Percentiles rank a stretch among this genome's conserved stretches.
phyloP scores from a whole-genome alignment of 2,888 invertebrate genomes.

The Linnaemya tessellans region DNA sequence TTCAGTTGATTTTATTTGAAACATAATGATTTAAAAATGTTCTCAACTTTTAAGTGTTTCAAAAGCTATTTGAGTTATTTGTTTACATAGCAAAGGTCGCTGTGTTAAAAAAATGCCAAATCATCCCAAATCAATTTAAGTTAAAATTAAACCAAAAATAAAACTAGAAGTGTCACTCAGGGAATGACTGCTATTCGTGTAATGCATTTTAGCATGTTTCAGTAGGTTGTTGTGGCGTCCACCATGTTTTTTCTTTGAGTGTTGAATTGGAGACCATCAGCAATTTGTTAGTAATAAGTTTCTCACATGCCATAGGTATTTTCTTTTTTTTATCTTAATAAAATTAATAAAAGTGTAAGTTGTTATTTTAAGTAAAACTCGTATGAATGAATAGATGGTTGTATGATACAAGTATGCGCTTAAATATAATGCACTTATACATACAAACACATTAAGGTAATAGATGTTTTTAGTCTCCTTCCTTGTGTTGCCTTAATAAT shows the following conservation, averaged over 20 bases:
- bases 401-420: not conserved
- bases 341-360: not conserved
- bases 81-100: too few relatives aligned
- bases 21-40: not conserved
- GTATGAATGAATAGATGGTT: not conserved
- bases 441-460: not conserved
- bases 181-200: too few relatives aligned
- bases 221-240: too few relatives aligned
- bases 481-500: conserved; percentile 7
- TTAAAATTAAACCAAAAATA: too few relatives aligned
- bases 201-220: too few relatives aligned
- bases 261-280: not conserved
- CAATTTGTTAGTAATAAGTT: not conserved
- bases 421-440: not conserved
- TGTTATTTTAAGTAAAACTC: not conserved
- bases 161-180: too few relatives aligned
- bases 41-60: too few relatives aligned
- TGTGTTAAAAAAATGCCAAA: too few relatives aligned
- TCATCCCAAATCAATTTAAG: too few relatives aligned
- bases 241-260: not conserved
- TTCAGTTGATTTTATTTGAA: too few relatives aligned
- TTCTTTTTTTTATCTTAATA: not conserved
- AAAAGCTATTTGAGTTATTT: too few relatives aligned
- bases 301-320: not conserved
- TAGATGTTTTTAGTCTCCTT: not conserved